Base-by-base conservation (phyloP, 1,140 invertebrate genomes). In the Branchinecta lindahli region DNA sequence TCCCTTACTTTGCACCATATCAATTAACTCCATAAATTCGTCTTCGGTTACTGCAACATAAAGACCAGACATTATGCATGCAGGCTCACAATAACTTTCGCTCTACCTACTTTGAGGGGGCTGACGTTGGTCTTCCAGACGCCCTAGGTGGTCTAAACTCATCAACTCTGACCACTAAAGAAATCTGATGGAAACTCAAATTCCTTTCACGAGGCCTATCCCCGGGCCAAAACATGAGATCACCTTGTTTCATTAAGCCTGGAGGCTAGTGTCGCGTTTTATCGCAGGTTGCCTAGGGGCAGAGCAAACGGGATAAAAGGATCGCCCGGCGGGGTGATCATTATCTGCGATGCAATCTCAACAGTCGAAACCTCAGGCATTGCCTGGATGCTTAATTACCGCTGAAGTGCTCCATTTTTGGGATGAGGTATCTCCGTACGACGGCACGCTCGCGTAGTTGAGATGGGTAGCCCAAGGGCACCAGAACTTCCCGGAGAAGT, bases 261-360 rank as follows among this genome's bases (percentile, higher is more conserved):
- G 12, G 52, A 61, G 52, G 52, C 52, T 12, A 61, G 18, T 61
- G 52, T 61, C 52, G 52, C 52, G 18, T 61, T 61, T 61, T 61
- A 61, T 61, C 52, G 52, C 18, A 12, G 18, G 18, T 20, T 61
- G 52, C 52, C 52, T 20, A 15, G 2, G 18, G 52, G 52, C 12
- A 15, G 18, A 12, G 18, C 12, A 12, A 15, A 61, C 12, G 52
- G 52, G 52, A 61, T 61, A 61, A 61, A 61, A 61, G 52, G 52
- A 61, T 15, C 18, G 12, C 52, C 33, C 52, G 12, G 12, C 52
- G 18, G 52, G 52, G 18, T 20, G 52, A 61, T 61, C 52, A 61
- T 61, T 61, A 61, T 61, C 52, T 61, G 12, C 12, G 52, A 61
- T 61, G 52, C 52, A 61, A 61, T 61, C 52, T 61, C 52, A 20